Percentiles rank a stretch among this genome's conserved stretches.
These are phyloP conservation scores for Polyommatus iphigenia DNA, from an alignment of 2,888 invertebrate species.

Conservation along the genomic window DNA sequence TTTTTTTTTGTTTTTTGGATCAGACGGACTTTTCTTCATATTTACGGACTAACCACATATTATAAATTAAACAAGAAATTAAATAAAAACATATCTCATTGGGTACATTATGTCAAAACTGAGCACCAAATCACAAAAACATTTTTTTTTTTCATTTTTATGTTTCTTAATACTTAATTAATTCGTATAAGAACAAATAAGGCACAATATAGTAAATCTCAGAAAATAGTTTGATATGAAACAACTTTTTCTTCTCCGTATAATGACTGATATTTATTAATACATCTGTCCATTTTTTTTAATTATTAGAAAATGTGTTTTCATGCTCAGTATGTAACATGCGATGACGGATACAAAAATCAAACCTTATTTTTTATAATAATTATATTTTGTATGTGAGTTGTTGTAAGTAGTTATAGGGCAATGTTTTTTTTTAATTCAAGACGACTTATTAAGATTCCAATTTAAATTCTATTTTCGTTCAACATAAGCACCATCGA, in stretches of 20 bases:
- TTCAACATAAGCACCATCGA: too few species aligned
- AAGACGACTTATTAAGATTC: background rate
- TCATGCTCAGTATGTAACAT: conserved; percentile 50
- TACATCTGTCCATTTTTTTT: background rate
- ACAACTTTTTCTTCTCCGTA: background rate
- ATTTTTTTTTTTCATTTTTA: background rate
- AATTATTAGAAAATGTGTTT: conserved; percentile 43
- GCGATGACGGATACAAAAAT: conserved; percentile 33
- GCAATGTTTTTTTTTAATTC: background rate
- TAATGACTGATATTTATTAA: conserved; percentile 21
- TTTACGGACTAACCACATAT: background rate
- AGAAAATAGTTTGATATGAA: conserved; percentile 9
- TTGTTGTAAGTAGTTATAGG: background rate
- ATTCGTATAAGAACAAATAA: conserved; percentile 9
- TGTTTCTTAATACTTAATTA: background rate
- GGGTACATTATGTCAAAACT: background rate
- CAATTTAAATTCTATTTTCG: background rate
- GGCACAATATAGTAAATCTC: background rate
- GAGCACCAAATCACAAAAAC: conserved; percentile 18
- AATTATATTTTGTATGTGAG: conserved; percentile 29
- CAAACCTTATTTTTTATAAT: conserved; percentile 26
- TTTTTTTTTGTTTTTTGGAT: background rate
- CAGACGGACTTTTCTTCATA: background rate
- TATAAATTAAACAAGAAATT: background rate
- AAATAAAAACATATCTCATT: conserved; percentile 23